Evolutionary conservation across 1,140 invertebrate genomes (phyloP), one percentile per base, ranked within the genome.

Genomic region (Drosophila sp.): DNA sequence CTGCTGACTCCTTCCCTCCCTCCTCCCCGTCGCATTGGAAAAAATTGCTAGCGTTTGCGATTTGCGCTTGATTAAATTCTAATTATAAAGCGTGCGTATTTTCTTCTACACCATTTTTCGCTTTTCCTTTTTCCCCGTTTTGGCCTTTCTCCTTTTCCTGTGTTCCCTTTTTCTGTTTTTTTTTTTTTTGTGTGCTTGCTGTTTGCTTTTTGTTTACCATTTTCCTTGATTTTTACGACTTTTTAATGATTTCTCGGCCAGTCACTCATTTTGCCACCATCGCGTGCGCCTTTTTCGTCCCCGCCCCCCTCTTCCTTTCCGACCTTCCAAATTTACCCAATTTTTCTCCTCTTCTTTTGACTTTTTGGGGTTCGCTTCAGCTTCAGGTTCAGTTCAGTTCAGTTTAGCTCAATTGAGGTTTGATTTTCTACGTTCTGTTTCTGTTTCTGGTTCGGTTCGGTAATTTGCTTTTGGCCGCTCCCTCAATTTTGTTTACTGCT

Each of bases 11-110:
- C n/a, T 1, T 44, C 4, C 17, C 40, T 17, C 5, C 8, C 1
- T 35, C 33, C 44, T 47, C 0, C 1, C 1, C 5, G 4, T 17
- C 4, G 5, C 44, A 25, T 47, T 17, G 23, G 29, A 66, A 66
- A 58, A 79, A 89, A 80, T 75, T 79, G 85, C 73, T 57, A 68
- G 50, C 74, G 84, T 77, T 87, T 84, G 85, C 84, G 85, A 89
- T 89, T 89, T 84, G 85, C 84, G 85, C 84, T 89, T 89, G 84
- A 89, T 89, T 89, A 89, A 90, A 89, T 89, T 89, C 84, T 89
- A 89, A 89, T 89, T 89, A 89, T 89, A 89, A 89, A 90, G 80
- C 85, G 73, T 90, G 85, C 84, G 85, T 89, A 89, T 70, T 56
- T 56, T 40, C 38, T 33, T 63, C 25, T 44, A 25, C 47, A 17